These are phyloP conservation scores for Athalia rosae DNA, from an alignment of 2,888 invertebrate genomes.

Conservation along the genomic window DNA sequence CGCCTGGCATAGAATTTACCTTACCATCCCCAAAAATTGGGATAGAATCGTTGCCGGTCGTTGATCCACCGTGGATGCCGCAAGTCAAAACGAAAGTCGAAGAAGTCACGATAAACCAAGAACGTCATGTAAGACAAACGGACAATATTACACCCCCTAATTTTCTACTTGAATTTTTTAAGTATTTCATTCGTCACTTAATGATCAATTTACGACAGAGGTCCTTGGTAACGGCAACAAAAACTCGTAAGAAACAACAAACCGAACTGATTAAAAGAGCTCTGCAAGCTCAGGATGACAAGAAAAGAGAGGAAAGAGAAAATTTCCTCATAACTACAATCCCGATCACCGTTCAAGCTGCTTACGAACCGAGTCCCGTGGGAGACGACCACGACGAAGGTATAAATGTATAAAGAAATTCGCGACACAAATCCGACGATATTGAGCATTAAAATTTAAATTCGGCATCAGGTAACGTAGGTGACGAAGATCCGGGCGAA, in stretches of 20 bases:
- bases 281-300: constrained; percentile 95
- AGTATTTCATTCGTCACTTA: background rate
- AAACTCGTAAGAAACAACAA: constrained; percentile 98
- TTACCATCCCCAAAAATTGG: constrained; percentile 99
- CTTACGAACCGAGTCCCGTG: constrained; percentile 93
- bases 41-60: constrained; percentile 93
- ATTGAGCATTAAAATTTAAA: background rate
- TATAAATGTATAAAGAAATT: constrained; percentile 56
- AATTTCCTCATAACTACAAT: constrained; percentile 97
- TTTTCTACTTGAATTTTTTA: background rate
- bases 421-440: background rate
- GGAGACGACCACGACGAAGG: constrained; percentile 93
- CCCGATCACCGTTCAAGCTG: constrained; percentile 95
- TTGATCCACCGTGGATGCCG: constrained; percentile 99
- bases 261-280: constrained; percentile 98
- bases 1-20: constrained; percentile 99
- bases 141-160: background rate
- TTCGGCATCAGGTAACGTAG: constrained; percentile 67
- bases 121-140: constrained; percentile 93
- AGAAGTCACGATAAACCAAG: constrained; percentile 98
- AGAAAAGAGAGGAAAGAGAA: constrained; percentile 94
- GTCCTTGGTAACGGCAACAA: constrained; percentile 97
- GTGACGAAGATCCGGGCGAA: constrained; percentile 80
- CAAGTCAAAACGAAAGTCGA: constrained; percentile 98
- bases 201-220: constrained; percentile 76